Evolutionary conservation across 1,140 invertebrate species (phyloP), one percentile per base, ranked within the genome.

Genomic region (Calliopsis andreniformis): DNA sequence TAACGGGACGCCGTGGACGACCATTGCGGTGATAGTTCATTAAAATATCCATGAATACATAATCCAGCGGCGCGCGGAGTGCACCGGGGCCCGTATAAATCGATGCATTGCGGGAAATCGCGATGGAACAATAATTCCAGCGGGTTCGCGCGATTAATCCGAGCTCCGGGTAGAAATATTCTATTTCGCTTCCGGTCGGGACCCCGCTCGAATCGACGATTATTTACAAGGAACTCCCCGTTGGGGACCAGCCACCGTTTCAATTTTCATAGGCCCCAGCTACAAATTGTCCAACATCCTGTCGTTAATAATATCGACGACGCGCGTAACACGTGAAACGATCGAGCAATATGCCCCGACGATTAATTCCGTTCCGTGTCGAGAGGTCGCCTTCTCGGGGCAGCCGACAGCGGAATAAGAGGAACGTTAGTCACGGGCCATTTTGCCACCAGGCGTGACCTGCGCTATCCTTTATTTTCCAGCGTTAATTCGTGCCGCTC

Each of bases 381-480:
- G 30, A 32, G 30, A 32, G 32, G 20, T 61, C 68, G 47, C 35
- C 14, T 20, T 25, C 43, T 51, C 62, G 77, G 73, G 59, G 45
- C 82, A 79, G 85, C 76, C 71, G n/a, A 3, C 23, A 14, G 47
- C 12, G 12, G 72, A 66, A 82, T 59, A 83, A 77, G 68, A 86
- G 83, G 76, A 70, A 85, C 87, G 90, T 92, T 92, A 92, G 91
- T 91, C 89, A 91, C 90, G 90, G 89, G 80, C 88, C 89, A 91
- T 91, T 91, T 91, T 91, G 84, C 86, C 86, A 91, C 86, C 90
- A 90, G 87, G 88, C 90, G 89, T 92, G 91, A 91, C 89, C 89
- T 76, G 84, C 79, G 86, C 84, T 10, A 85, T 88, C 82, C 89
- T 90, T 90, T 86, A 84, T 88, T 85, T 80, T 79, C 71, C 56